Conservation (phyloP, 2,797 vertebrate genomes). For the Eurystomus glaucurus region DNA sequence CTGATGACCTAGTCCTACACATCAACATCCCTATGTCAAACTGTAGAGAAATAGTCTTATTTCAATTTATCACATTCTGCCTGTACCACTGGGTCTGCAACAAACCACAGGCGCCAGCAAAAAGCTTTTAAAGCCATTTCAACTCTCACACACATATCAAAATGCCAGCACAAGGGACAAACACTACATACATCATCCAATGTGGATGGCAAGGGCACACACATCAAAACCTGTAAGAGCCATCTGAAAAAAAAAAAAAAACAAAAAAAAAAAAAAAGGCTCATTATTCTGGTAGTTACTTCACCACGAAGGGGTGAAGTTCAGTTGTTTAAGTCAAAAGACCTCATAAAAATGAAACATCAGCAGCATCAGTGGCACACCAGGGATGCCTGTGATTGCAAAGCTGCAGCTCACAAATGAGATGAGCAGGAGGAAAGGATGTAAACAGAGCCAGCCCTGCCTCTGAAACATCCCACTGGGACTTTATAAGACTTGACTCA, state of each 20-base stretch:
- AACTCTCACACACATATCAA: conserved; percentile 71
- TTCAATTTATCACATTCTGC: conserved; percentile 33
- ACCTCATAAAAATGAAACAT: conserved; percentile 63
- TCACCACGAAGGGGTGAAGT: conserved; percentile 72
- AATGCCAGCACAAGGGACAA: conserved; percentile 74
- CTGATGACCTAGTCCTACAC: not conserved
- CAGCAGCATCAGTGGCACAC: conserved; percentile 46
- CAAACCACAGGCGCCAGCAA: conserved; percentile 70
- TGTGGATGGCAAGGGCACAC: conserved; percentile 66
- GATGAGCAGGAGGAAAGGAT: not conserved
- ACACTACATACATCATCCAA: conserved; percentile 69
- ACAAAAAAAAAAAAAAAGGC: not conserved
- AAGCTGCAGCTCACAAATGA: conserved; percentile 42
- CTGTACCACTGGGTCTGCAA: conserved; percentile 41
- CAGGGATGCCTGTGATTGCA: conserved; percentile 34
- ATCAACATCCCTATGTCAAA: not conserved
- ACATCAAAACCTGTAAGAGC: conserved; percentile 63
- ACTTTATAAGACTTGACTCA: conserved; percentile 49
- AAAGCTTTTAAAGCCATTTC: conserved; percentile 76
- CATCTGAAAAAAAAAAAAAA: conserved; percentile 19
- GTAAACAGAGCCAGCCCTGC: conserved; percentile 37
- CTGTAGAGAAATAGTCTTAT: not conserved
- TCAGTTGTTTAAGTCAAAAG: conserved; percentile 65
- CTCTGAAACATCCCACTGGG: not conserved
- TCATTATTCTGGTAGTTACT: conserved; percentile 77